Percentiles rank a stretch among this genome's conserved stretches.
These are phyloP conservation scores for Hypercompe scribonia DNA, from an alignment of 2,888 invertebrate genomes.

Conservation along the genomic window DNA sequence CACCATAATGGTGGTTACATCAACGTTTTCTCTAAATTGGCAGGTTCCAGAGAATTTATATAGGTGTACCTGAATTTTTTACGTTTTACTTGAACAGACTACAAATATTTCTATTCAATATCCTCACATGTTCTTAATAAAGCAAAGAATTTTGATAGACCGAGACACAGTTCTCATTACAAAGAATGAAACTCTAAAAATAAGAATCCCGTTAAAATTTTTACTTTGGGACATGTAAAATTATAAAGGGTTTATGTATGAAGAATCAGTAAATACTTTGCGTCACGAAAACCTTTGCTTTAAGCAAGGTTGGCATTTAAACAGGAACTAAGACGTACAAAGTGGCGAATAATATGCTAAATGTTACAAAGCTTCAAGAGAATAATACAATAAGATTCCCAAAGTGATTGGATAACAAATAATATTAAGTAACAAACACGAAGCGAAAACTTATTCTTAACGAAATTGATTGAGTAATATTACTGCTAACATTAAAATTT, in stretches of 20 bases:
- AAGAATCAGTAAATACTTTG: constrained; percentile 1
- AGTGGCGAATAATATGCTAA: neutral
- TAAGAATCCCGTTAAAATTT: neutral
- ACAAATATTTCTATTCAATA: neutral
- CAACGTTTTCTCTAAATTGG: neutral
- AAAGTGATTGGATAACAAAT: neutral
- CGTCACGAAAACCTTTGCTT: neutral
- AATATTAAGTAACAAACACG: neutral
- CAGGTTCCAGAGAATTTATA: neutral
- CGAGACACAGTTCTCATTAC: neutral
- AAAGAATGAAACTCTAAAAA: neutral
- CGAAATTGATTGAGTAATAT: neutral
- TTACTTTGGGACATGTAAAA: neutral
- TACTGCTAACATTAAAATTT: neutral
- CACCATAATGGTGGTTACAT: neutral
- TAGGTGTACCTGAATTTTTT: neutral
- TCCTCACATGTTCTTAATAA: neutral
- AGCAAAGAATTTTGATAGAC: neutral
- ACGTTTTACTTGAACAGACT: neutral
- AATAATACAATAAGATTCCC: constrained; percentile 1
- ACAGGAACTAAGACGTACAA: neutral
- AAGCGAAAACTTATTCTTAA: neutral
- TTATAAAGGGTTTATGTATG: neutral
- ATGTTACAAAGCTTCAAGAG: constrained; percentile 4
- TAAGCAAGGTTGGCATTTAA: constrained; percentile 6